These are phyloP conservation scores for Mionectes macconnelli DNA, from an alignment of 2,113 vertebrate species.

Conservation along the genomic window DNA sequence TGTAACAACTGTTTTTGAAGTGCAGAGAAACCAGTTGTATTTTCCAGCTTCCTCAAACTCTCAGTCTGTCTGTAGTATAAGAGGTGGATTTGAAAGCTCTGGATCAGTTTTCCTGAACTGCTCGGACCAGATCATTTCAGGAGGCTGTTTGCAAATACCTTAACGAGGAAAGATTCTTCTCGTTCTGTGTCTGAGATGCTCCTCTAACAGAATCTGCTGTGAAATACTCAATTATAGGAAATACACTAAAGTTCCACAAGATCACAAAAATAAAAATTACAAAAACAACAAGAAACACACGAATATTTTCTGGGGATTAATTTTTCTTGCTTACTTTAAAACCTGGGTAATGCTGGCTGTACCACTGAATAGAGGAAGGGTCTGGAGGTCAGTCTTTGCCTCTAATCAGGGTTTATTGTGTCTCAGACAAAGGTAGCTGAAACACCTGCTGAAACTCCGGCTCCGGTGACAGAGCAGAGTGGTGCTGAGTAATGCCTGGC, in stretches of 20 bases:
- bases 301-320: background rate
- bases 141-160: background rate
- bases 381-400: background rate
- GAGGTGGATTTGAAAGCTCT: background rate
- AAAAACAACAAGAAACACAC: no score
- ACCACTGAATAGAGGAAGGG: background rate
- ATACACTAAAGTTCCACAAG: background rate
- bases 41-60: background rate
- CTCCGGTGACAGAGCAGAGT: constrained; percentile 71
- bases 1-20: background rate
- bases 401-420: background rate
- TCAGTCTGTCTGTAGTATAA: background rate
- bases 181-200: background rate
- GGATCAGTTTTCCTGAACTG: background rate
- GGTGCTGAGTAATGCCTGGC: constrained; percentile 70
- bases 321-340: background rate
- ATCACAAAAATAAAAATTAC: no score
- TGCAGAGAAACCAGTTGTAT: background rate
- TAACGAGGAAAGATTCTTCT: background rate
- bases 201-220: background rate
- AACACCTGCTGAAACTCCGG: constrained; percentile 71
- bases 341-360: background rate
- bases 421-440: constrained; percentile 71
- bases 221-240: background rate
- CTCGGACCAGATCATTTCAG: background rate